Percentiles rank a stretch among this genome's conserved stretches.
Evolutionary conservation across 2,888 invertebrate species (phyloP).

Genomic region (Halictus ligatus): DNA sequence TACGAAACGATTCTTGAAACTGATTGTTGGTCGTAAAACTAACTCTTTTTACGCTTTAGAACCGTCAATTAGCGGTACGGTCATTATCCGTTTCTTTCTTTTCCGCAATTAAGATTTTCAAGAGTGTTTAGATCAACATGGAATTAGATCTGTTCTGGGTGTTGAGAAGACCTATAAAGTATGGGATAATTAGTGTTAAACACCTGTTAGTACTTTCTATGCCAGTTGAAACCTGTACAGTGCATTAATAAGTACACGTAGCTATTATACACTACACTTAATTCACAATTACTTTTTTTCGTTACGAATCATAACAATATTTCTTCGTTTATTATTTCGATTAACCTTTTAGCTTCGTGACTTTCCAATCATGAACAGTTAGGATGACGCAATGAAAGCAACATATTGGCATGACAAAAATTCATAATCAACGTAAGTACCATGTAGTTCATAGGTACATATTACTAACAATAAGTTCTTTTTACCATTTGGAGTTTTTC

Average conservation of each 20-base stretch:
- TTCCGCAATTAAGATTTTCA: background rate
- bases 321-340: background rate
- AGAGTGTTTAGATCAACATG: background rate
- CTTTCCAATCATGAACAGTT: background rate
- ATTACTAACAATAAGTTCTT: too few relatives aligned
- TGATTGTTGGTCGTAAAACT: background rate
- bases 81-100: background rate
- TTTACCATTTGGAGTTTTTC: too few relatives aligned
- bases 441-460: too few relatives aligned
- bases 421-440: too few relatives aligned
- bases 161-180: background rate
- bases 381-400: background rate
- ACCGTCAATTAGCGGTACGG: background rate
- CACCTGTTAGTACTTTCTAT: background rate
- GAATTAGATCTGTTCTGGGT: background rate
- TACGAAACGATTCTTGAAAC: background rate
- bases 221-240: background rate
- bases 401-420: background rate
- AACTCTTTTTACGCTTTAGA: background rate
- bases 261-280: background rate
- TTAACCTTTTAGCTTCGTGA: background rate
- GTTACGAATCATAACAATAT: background rate
- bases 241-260: background rate
- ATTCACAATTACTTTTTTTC: background rate
- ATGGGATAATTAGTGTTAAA: background rate